A percentile compares a stretch with the other conserved stretches of the same genome.
Evolutionary conservation across 2,888 invertebrate species (phyloP).

Genomic region (Drosophila peninsularis): DNA sequence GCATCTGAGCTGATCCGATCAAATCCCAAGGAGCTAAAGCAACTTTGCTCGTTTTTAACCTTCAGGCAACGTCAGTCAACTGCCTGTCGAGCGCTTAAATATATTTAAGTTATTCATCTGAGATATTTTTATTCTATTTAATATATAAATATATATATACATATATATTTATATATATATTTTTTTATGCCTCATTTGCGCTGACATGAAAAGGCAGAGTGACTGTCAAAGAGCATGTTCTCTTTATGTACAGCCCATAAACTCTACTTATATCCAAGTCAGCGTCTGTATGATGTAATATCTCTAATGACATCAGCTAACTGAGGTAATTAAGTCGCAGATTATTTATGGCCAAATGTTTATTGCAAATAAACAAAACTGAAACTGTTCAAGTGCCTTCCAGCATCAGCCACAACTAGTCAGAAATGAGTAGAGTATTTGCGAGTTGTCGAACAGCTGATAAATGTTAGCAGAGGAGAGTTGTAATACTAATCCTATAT

Average conservation of each 20-base stretch:
- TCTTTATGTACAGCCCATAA: slow-evolving; percentile 4
- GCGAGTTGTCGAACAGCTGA: no score
- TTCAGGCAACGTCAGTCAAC: background rate
- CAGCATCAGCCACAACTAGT: background rate
- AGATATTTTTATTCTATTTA: background rate
- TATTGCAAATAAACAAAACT: background rate
- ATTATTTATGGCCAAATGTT: background rate
- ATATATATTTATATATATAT: background rate
- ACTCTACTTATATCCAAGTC: background rate
- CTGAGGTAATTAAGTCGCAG: background rate
- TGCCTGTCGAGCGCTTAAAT: slow-evolving; percentile 19
- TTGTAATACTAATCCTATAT: no score
- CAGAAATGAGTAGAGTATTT: background rate
- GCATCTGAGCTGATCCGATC: no score
- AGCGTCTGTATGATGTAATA: background rate
- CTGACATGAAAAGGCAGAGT: background rate
- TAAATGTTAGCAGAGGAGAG: no score
- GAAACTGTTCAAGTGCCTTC: background rate
- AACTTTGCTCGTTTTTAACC: background rate
- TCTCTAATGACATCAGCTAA: background rate
- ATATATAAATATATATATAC: background rate
- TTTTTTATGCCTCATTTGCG: slow-evolving; percentile 4
- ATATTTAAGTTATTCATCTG: slow-evolving; percentile 30
- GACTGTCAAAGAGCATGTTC: background rate
- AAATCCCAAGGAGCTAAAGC: background rate